phyloP scores from a whole-genome alignment of 1,140 invertebrate species.

The Oreohelix idahoensis region DNA sequence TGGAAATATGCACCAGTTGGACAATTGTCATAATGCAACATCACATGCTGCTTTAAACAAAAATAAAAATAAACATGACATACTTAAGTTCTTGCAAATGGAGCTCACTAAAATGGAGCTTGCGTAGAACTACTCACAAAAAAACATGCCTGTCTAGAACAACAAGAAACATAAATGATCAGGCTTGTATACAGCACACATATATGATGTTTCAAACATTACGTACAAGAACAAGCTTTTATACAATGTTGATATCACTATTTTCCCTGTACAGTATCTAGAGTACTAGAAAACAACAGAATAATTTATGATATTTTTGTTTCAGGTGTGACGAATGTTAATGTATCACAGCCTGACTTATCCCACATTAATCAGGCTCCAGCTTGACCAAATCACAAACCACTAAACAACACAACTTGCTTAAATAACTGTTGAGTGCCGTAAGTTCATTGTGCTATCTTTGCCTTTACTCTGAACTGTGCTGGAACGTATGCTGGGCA shows the following conservation, averaged over 20 bases:
- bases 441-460: constrained; percentile 51
- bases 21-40: no score
- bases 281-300: background rate
- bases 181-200: no score
- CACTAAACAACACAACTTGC: background rate
- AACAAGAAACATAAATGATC: no score
- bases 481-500: constrained; percentile 30
- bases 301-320: background rate
- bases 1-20: no score
- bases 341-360: background rate
- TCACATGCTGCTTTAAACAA: no score
- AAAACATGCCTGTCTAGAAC: no score
- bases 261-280: background rate
- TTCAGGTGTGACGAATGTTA: background rate
- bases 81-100: no score
- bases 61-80: no score
- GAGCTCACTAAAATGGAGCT: no score
- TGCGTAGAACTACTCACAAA: no score
- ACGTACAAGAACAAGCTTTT: background rate
- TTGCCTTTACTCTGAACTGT: constrained; percentile 49
- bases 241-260: background rate
- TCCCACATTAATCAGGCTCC: background rate
- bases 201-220: background rate
- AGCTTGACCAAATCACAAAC: background rate
- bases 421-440: constrained; percentile 62